phyloP scores from a whole-genome alignment of 2,797 vertebrate species.

The Microctenopoma lineatum region DNA sequence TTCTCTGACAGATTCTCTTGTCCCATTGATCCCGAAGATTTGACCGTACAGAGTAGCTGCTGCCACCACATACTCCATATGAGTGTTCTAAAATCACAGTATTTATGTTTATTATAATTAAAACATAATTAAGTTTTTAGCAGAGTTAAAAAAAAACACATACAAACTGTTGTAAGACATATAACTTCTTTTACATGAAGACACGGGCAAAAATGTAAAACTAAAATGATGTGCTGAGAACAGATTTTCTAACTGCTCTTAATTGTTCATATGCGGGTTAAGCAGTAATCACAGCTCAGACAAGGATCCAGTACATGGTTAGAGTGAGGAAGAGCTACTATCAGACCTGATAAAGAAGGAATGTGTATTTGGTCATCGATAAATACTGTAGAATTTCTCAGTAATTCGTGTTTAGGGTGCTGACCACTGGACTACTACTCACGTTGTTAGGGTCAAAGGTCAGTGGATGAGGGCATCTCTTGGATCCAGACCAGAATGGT shows the following conservation, averaged over 20 bases:
- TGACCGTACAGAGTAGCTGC: slow-evolving; percentile 87
- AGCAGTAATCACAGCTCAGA: slow-evolving; percentile 42
- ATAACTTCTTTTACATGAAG: background rate
- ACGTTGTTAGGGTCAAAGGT: slow-evolving; percentile 86
- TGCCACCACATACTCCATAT: slow-evolving; percentile 86
- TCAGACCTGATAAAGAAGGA: slow-evolving; percentile 68
- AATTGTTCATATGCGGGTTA: slow-evolving; percentile 36
- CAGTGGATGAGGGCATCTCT: slow-evolving; percentile 88
- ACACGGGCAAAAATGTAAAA: background rate
- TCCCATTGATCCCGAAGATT: slow-evolving; percentile 76
- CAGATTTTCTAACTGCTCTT: slow-evolving; percentile 28
- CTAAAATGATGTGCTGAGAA: background rate
- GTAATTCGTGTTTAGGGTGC: slow-evolving; percentile 21
- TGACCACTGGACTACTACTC: slow-evolving; percentile 70
- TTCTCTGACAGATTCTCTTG: slow-evolving; percentile 20
- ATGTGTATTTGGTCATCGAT: slow-evolving; percentile 36
- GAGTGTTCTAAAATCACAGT: slow-evolving; percentile 71
- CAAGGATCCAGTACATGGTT: slow-evolving; percentile 51
- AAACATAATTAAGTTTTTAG: background rate
- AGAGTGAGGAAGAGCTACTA: slow-evolving; percentile 45
- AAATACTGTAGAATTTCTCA: slow-evolving; percentile 34
- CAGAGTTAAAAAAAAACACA: background rate
- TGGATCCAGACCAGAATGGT: slow-evolving; percentile 88
- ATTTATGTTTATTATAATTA: background rate
- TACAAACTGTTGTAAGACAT: background rate